phyloP scores from a whole-genome alignment of 1,140 invertebrate species.

The Mesaphorura yosii region DNA sequence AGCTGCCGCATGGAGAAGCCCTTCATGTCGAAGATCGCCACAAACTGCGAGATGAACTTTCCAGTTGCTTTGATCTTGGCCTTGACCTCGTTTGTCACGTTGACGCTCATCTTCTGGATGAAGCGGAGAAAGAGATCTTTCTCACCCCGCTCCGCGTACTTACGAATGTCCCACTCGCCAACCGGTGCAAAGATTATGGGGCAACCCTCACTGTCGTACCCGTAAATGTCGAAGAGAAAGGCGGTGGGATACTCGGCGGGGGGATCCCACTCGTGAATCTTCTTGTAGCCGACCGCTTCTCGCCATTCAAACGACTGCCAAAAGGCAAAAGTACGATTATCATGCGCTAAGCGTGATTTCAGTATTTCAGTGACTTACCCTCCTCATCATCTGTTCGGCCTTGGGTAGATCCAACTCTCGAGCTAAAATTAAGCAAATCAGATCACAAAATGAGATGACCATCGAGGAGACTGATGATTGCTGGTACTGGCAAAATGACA shows the following conservation, averaged over 20 bases:
- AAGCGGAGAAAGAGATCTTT: slow-evolving; percentile 5
- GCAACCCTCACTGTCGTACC: not conserved
- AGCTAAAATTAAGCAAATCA: not conserved
- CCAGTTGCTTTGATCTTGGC: not conserved
- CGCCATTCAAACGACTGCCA: not conserved
- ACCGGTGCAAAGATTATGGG: not conserved
- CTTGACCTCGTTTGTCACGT: not conserved
- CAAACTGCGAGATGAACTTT: slow-evolving; percentile 15
- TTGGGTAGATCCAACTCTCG: not conserved
- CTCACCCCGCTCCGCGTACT: slow-evolving; percentile 1
- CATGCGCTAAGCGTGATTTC: no score
- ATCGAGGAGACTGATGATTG: not conserved
- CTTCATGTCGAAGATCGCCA: slow-evolving; percentile 16
- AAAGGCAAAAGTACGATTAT: not conserved
- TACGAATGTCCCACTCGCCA: slow-evolving; percentile 16
- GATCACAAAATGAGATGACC: not conserved
- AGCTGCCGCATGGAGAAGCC: slow-evolving; percentile 15
- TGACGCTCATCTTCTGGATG: slow-evolving; percentile 2
- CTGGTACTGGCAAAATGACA: not conserved
- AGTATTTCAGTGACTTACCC: not conserved
- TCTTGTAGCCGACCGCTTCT: not conserved
- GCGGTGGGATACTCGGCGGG: not conserved
- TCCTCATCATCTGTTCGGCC: slow-evolving; percentile 3
- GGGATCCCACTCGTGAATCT: not conserved
- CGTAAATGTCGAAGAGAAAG: not conserved